phyloP scores from a whole-genome alignment of 2,113 vertebrate species.

The Cheilinus undulatus region DNA sequence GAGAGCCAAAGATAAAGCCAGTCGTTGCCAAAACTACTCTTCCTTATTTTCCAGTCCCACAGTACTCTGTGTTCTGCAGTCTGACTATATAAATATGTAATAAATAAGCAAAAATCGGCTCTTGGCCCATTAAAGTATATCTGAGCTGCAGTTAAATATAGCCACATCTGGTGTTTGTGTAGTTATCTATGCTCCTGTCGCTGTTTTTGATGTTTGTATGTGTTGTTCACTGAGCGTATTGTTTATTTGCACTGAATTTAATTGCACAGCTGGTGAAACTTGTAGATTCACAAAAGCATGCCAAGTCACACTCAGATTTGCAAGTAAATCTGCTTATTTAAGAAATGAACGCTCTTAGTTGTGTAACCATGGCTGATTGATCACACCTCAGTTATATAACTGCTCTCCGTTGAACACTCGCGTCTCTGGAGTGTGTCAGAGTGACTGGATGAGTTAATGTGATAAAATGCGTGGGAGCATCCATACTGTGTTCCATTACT shows the following conservation, averaged over 20 bases:
- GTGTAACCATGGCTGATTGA: slow-evolving; percentile 37
- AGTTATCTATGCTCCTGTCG: slow-evolving; percentile 8
- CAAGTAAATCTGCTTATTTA: neutral
- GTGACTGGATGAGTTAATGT: slow-evolving; percentile 37
- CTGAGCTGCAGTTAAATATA: slow-evolving; percentile 16
- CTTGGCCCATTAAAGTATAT: neutral
- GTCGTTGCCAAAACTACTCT: too few species aligned
- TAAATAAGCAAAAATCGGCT: too few species aligned
- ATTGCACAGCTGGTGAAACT: slow-evolving; percentile 37
- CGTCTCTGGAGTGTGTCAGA: slow-evolving; percentile 21
- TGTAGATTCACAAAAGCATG: neutral
- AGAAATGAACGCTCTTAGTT: neutral
- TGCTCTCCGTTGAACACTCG: slow-evolving; percentile 26
- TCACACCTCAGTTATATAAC: slow-evolving; percentile 54
- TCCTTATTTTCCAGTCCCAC: too few species aligned
- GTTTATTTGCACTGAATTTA: slow-evolving; percentile 28
- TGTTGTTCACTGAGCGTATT: slow-evolving; percentile 18
- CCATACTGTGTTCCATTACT: slow-evolving; percentile 30
- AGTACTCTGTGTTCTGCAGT: neutral
- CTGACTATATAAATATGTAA: neutral
- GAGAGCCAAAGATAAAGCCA: too few species aligned
- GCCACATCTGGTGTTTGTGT: slow-evolving; percentile 43
- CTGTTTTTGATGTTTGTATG: slow-evolving; percentile 15
- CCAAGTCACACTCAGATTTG: neutral
- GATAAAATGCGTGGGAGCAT: slow-evolving; percentile 34